A percentile compares a stretch with the other conserved stretches of the same genome.
phyloP scores from a whole-genome alignment of 2,113 vertebrate species.

The Pristiophorus japonicus region DNA sequence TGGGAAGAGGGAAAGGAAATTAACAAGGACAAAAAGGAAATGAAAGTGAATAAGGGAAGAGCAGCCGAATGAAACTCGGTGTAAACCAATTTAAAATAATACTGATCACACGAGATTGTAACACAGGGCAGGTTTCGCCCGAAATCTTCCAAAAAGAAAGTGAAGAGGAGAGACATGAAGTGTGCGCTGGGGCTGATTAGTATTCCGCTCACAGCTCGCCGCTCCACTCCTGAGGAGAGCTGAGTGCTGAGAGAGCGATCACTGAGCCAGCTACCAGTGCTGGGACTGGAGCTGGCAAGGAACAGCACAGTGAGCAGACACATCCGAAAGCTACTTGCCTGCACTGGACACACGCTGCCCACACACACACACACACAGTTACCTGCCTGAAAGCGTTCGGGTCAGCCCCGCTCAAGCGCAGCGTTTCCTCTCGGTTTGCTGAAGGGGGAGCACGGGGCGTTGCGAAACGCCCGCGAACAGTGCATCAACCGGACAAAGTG shows the following conservation, averaged over 20 bases:
- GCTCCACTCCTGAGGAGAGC: background rate
- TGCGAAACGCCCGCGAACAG: background rate
- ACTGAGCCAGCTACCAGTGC: background rate
- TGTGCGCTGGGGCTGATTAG: background rate
- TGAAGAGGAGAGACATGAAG: background rate
- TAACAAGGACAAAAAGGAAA: background rate
- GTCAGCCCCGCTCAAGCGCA: background rate
- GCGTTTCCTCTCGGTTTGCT: no score
- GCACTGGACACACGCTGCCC: background rate
- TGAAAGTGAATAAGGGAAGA: no score
- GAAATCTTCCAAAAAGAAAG: background rate
- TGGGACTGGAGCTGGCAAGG: background rate
- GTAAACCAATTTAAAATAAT: background rate
- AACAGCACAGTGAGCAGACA: background rate
- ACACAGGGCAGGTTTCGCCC: background rate
- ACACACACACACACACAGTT: background rate
- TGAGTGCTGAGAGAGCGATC: no score
- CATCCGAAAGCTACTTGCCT: background rate
- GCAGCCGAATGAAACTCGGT: background rate
- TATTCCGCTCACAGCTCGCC: constrained; percentile 11
- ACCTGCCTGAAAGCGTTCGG: background rate
- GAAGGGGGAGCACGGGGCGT: background rate
- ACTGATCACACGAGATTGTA: no score
- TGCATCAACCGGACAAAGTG: background rate
- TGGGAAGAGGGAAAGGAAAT: background rate